Evolutionary conservation across 2,797 vertebrate genomes (phyloP), one percentile per base, ranked within the genome.

Genomic region (Intellagama lesueurii): DNA sequence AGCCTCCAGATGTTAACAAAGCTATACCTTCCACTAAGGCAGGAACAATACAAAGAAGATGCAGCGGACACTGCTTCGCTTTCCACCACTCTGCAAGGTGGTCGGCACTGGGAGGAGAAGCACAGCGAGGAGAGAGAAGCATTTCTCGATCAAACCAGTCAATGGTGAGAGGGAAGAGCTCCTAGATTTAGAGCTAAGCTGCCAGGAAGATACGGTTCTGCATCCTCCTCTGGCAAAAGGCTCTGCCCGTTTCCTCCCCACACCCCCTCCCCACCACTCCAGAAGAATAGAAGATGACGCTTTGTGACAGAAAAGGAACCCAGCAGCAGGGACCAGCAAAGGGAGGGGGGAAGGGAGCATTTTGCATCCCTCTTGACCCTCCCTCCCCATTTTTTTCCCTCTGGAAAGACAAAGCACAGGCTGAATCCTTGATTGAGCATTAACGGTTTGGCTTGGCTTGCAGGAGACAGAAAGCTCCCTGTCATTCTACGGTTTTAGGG

Each of bases 351-450:
- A 60, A 77, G 70, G n/a, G 26, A 75, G 77, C 84, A 91, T 79
- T 88, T 87, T 8, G 11, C 40, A 0, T 47, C 72, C 84, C 60
- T 32, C 60, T 35, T 0, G 89, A 87, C 80, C 35, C 90, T 87
- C 87, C 6, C 83, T 77, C 72, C 22, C 35, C 40, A 1, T 81
- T 69, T 83, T 12, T 2, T 90, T 83, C 90, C 92, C 94, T 92
- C 69, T 82, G 89, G 88, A 90, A 93, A 93, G 93, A 94, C 92
- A 96, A 94, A 92, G 93, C 81, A 4, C 32, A 47, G 91, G 89
- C 89, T 26, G 93, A 88, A 90, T 75, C 93, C 90, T 94, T 88
- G 88, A 89, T 83, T 93, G 91, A 95, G 91, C 90, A 87, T 91
- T 88, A 90, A 8, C 76, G 86, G 91, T 92, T 92, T 91, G 95